Evolutionary conservation across 2,888 invertebrate genomes (phyloP).

Genomic region (Caenorhabditis afra): DNA sequence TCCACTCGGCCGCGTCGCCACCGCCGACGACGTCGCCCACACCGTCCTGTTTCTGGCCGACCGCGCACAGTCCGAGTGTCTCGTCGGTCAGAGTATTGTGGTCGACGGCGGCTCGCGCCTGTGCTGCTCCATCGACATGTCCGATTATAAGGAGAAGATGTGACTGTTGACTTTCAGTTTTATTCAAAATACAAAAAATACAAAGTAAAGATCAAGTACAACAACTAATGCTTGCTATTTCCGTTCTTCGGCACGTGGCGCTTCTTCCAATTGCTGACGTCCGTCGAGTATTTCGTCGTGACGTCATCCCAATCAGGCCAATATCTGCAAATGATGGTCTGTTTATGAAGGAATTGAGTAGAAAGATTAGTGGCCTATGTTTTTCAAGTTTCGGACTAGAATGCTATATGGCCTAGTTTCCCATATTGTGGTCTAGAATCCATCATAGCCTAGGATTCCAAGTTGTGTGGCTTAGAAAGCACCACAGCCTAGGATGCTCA

Average conservation of each 20-base stretch:
- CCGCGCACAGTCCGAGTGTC: constrained; percentile 59
- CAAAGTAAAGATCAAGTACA: no score
- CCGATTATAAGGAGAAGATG: constrained; percentile 59
- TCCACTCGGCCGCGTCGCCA: constrained; percentile 56
- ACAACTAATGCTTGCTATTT: constrained; percentile 4
- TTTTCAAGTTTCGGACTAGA: no score
- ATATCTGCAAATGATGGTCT: constrained; percentile 68
- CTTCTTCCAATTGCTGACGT: constrained; percentile 67
- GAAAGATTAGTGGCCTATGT: no score
- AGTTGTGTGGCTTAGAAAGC: no score
- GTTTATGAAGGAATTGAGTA: no score
- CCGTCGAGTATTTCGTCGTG: constrained; percentile 66
- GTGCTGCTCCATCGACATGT: constrained; percentile 59
- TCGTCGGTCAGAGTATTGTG: constrained; percentile 63
- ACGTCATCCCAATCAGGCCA: constrained; percentile 78
- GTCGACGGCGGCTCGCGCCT: constrained; percentile 63
- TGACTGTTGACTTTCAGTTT: no score
- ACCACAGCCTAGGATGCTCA: no score
- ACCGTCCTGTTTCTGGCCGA: constrained; percentile 59
- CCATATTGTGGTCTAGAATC: no score
- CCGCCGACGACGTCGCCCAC: constrained; percentile 58
- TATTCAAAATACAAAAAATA: no score
- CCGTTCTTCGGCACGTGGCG: constrained; percentile 34
- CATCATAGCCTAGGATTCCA: no score
- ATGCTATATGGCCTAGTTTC: no score